Evolutionary conservation across 2,888 invertebrate genomes (phyloP), one percentile per base, ranked within the genome.

Genomic region (Biston betularia): DNA sequence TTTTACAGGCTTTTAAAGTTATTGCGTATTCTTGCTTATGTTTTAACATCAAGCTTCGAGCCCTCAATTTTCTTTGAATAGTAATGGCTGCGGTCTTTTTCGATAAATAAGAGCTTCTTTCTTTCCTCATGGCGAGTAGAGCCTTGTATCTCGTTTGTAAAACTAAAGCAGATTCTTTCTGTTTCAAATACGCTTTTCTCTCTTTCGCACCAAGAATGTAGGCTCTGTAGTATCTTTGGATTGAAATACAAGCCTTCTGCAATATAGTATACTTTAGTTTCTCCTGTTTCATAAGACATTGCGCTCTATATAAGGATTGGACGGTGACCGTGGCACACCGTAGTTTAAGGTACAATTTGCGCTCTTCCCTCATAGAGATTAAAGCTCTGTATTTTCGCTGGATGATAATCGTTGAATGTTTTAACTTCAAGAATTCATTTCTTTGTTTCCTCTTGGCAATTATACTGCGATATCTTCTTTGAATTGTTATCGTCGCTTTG

Each of bases 181-280:
- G 71, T 58, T 78, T 65, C 44, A 84, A 62, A 78, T 88, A 94
- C 0, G 53, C 66, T 49, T 79, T 71, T 48, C 88, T 84, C 68
- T 87, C 79, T 35, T 72, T 75, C 62, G 75, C 86, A 69, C 79
- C 89, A 35, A 71, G 58, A 59, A 73, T 71, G 65, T 80, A 83
- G 0, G 87, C 83, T 78, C 84, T 86, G 70, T 89, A 94, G 52
- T 76, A 78, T 63, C 77, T 82, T 77, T 95, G 95, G 52, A 95
- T 89, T 8, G 75, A 63, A 33, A 83, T 71, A 54, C 83, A 85
- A 0, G 94, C 84, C 55, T 81, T 82, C 71, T 87, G 82, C 42
- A 87, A 77, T 14, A 75, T 74, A 11, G 88, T 65, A 75, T 90
- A 95, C 42, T 82, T 78, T 12, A 74, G 70, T 68, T 88, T 86